Percentiles rank a stretch among this genome's conserved stretches.
These are phyloP conservation scores for Brachyhypopomus occidentalis DNA, from an alignment of 2,113 vertebrate species.

Conservation along the genomic window DNA sequence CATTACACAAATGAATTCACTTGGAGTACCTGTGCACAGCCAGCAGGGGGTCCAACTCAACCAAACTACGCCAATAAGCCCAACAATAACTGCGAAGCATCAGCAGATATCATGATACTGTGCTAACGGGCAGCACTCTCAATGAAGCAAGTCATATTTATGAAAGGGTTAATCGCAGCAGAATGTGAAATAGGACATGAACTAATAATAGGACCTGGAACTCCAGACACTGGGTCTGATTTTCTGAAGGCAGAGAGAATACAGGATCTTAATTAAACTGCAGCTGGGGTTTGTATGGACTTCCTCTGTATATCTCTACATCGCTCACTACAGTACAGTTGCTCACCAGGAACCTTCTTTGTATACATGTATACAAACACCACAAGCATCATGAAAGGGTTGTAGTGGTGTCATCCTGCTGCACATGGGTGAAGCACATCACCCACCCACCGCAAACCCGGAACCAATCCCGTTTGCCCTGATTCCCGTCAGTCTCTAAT, in stretches of 20 bases:
- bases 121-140: neutral
- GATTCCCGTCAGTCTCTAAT: slow-evolving; percentile 5
- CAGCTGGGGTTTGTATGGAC: neutral
- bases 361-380: too few relatives aligned
- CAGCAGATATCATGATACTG: neutral
- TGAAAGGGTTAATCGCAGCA: neutral
- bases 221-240: too few relatives aligned
- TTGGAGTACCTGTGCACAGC: neutral
- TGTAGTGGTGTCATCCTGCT: neutral
- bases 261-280: neutral
- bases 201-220: too few relatives aligned
- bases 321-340: too few relatives aligned
- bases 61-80: neutral
- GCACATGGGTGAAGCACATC: neutral
- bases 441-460: neutral
- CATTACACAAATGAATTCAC: neutral
- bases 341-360: too few relatives aligned
- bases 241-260: neutral
- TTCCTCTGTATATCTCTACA: too few relatives aligned
- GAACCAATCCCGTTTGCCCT: neutral
- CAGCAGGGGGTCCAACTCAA: neutral
- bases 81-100: neutral
- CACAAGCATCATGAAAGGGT: neutral
- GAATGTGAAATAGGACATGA: too few relatives aligned
- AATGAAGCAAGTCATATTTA: neutral